These are phyloP conservation scores for Anastrepha ludens DNA, from an alignment of 1,140 invertebrate species.

Conservation along the genomic window DNA sequence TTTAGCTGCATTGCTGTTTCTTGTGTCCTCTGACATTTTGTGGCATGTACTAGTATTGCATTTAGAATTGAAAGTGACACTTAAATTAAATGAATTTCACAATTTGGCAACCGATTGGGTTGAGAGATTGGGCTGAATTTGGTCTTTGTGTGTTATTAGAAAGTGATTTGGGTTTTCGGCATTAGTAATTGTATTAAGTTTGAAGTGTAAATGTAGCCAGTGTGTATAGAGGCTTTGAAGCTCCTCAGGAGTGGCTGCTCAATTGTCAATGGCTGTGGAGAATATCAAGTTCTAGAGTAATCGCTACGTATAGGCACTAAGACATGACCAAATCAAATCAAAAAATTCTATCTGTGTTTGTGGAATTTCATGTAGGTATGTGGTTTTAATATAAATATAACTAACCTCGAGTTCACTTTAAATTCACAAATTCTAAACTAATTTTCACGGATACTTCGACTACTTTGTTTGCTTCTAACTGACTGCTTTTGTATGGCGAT, in stretches of 20 bases:
- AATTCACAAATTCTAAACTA: too few relatives aligned
- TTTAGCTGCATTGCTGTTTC: slow-evolving; percentile 30
- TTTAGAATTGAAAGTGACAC: slow-evolving; percentile 41
- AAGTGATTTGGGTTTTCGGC: slow-evolving; percentile 20
- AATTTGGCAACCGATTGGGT: slow-evolving; percentile 38
- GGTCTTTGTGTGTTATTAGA: not conserved
- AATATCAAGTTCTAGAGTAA: too few relatives aligned
- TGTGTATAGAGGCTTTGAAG: not conserved
- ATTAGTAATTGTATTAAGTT: not conserved
- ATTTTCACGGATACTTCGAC: too few relatives aligned
- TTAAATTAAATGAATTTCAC: slow-evolving; percentile 39
- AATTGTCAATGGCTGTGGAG: slow-evolving; percentile 1
- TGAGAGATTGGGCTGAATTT: not conserved
- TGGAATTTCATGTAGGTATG: too few relatives aligned
- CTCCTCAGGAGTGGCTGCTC: not conserved
- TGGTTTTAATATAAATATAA: too few relatives aligned
- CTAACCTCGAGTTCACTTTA: too few relatives aligned
- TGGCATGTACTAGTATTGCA: not conserved
- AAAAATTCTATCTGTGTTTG: too few relatives aligned
- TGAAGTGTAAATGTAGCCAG: not conserved
- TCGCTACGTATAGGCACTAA: too few relatives aligned
- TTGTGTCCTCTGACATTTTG: slow-evolving; percentile 37
- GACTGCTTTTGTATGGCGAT: too few relatives aligned
- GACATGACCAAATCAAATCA: too few relatives aligned
- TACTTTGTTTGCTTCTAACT: too few relatives aligned